These are phyloP conservation scores for Sacculina carcini DNA, from an alignment of 2,888 invertebrate species.

Conservation along the genomic window DNA sequence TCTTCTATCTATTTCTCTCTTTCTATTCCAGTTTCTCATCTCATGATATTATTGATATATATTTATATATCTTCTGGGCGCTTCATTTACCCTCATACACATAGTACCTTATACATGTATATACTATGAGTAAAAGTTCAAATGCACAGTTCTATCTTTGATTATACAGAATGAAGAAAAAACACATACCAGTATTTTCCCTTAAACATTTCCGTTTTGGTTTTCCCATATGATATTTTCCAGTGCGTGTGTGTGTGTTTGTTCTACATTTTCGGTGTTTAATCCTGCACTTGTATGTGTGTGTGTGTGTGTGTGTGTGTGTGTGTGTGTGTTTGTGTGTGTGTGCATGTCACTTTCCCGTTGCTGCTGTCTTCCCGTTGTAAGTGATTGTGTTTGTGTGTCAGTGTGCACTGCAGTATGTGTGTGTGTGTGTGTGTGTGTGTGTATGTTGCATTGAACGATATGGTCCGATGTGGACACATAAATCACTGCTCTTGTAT, in stretches of 20 bases:
- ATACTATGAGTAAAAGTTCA: neutral
- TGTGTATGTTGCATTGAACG: too few species aligned
- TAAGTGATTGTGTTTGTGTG: too few species aligned
- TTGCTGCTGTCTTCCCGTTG: neutral
- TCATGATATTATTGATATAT: neutral
- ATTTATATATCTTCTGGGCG: neutral
- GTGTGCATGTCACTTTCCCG: neutral
- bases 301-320: slow-evolving; percentile 6
- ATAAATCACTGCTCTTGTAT: neutral
- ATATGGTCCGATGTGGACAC: too few species aligned
- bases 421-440: too few species aligned
- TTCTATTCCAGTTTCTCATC: neutral
- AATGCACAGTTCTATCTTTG: slow-evolving; percentile 1
- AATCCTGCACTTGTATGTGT: neutral
- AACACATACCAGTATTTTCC: too few species aligned
- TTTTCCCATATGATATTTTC: neutral
- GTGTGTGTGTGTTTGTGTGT: too few species aligned
- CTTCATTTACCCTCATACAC: neutral
- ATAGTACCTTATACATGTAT: neutral
- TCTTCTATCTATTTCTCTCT: neutral
- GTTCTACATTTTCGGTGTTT: neutral
- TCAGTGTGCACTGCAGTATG: too few species aligned
- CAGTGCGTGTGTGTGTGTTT: neutral
- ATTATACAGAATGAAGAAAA: slow-evolving; percentile 1
- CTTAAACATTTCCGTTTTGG: neutral